Base-by-base conservation (phyloP, 2,888 invertebrate genomes). In the Stratiomys singularior region DNA sequence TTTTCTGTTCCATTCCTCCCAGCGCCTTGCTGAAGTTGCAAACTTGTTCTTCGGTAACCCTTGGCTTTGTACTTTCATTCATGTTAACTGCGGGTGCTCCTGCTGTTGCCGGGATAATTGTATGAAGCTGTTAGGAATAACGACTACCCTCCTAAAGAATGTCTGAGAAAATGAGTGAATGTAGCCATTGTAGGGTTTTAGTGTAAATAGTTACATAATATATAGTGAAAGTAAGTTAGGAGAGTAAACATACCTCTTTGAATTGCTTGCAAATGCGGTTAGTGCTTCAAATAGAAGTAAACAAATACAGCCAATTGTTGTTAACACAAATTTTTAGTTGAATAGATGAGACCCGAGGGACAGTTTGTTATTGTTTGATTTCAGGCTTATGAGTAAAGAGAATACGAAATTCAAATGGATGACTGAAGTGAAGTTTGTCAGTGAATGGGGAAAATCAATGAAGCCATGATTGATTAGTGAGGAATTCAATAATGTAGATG, bases 1-100 rank as follows among this genome's bases (percentile, higher is more conserved):
- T 69, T 72, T 78, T 78, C 56, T 52, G 28, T 25, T 78, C 77
- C 77, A 78, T 72, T 13, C 37, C 37, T 15, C 52, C 60, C 4
- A 78, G 30, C 15, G 58, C 64, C 13, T 44, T 66, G 7, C 44
- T 67, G 28, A 78, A 63, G 11, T 47, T 77, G 9, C 71, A 71
- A 58, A 72, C 72, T 37, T 21, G 13, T 37, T 78, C 67, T 1
- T 46, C 66, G 25, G 64, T 77, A 13, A 30, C 76, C 30, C 25
- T 64, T 15, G 21, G 60, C 23, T 23, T 60, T 4, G 23, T 11
- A 1, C 13, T 60, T 21, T 25, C 23, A 25, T 60, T 25, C 60
- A 60, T 21, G 13, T 0, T 60, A 18, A 9, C 37, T 37, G 37
- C 37, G 5, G n/a, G n/a, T n/a, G n/a, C n/a, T n/a, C n/a, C n/a